Evolutionary conservation across 2,113 vertebrate species (phyloP).

Genomic region (Pitta sordida): DNA sequence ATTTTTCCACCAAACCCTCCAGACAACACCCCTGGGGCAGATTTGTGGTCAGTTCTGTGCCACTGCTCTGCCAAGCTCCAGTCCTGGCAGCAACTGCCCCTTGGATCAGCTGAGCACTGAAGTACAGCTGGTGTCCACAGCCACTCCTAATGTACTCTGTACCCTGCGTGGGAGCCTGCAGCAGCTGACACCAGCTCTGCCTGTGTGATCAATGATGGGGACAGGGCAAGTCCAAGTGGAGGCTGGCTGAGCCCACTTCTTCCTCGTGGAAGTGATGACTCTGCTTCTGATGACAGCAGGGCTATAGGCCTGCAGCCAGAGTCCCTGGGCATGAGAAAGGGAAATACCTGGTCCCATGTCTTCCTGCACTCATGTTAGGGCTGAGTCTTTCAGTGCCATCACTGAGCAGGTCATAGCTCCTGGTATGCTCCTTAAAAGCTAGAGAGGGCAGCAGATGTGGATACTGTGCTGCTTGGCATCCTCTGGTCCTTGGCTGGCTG

Average conservation of each 20-base stretch:
- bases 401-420: neutral
- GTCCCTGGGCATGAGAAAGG: neutral
- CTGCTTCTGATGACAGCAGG: neutral
- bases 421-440: neutral
- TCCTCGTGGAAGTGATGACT: neutral
- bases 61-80: neutral
- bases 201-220: neutral
- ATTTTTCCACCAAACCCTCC: neutral
- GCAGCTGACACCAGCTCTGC: neutral
- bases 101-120: neutral
- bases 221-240: neutral
- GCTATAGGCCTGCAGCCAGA: neutral
- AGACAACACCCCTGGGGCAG: fast-evolving
- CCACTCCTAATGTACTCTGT: neutral
- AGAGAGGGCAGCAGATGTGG: fast-evolving
- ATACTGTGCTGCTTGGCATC: neutral
- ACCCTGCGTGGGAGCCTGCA: neutral
- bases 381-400: neutral
- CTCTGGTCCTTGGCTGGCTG: neutral
- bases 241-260: neutral
- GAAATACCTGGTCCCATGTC: neutral
- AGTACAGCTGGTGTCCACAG: neutral
- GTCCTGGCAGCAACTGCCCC: neutral
- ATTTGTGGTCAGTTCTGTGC: neutral
- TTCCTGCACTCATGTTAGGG: neutral